Percentiles rank a stretch among this genome's conserved stretches.
phyloP scores from a whole-genome alignment of 1,140 invertebrate genomes.

The Euwallacea similis region DNA sequence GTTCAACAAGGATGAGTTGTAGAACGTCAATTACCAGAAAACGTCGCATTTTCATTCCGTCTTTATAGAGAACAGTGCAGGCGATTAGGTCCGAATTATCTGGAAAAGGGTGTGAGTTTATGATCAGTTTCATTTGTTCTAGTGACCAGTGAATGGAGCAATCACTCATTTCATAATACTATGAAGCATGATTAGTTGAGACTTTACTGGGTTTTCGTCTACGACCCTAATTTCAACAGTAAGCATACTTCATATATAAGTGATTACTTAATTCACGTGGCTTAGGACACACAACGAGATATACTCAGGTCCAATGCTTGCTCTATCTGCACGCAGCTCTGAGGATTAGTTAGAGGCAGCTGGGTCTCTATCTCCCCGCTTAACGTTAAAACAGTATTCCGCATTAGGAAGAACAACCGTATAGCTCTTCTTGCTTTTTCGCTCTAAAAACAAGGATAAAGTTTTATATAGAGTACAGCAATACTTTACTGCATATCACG shows the following conservation, averaged over 20 bases:
- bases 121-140: slow-evolving; percentile 38
- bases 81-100: slow-evolving; percentile 97
- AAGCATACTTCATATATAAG: slow-evolving; percentile 28
- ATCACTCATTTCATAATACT: slow-evolving; percentile 18
- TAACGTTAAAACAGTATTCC: slow-evolving; percentile 80
- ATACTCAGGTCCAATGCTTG: slow-evolving; percentile 93
- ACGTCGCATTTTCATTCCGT: slow-evolving; percentile 84
- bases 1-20: slow-evolving; percentile 96
- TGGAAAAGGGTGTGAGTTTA: slow-evolving; percentile 41
- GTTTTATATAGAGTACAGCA: no score
- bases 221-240: background rate
- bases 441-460: slow-evolving; percentile 61
- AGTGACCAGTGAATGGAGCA: slow-evolving; percentile 41
- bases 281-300: slow-evolving; percentile 55
- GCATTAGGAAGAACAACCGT: slow-evolving; percentile 89
- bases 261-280: slow-evolving; percentile 49
- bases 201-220: no score
- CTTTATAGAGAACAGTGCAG: slow-evolving; percentile 89
- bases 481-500: no score
- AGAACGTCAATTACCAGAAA: slow-evolving; percentile 94
- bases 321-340: slow-evolving; percentile 85
- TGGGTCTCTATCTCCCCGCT: slow-evolving; percentile 82
- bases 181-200: no score
- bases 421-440: slow-evolving; percentile 92
- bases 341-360: slow-evolving; percentile 89